Percentiles rank a stretch among this genome's conserved stretches.
phyloP scores from a whole-genome alignment of 2,888 invertebrate species.

The Nymphalis urticae region DNA sequence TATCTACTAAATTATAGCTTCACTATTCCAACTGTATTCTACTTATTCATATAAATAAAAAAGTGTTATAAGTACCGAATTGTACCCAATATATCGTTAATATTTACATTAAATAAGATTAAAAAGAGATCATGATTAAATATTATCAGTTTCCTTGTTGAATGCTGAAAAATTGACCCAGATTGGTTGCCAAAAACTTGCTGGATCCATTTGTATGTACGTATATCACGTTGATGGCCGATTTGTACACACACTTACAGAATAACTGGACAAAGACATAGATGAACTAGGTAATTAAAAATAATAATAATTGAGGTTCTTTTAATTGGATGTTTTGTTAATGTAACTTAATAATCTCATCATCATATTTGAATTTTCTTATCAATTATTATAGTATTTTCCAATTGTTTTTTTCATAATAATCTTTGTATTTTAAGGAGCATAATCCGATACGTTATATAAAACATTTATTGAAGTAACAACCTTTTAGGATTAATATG shows the following conservation, averaged over 20 bases:
- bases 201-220: slow-evolving; percentile 19
- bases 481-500: too few species aligned
- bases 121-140: slow-evolving; percentile 6
- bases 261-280: background rate
- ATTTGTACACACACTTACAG: slow-evolving; percentile 7
- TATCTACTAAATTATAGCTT: too few species aligned
- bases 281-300: background rate
- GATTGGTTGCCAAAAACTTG: slow-evolving; percentile 36
- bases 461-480: too few species aligned
- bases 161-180: slow-evolving; percentile 36
- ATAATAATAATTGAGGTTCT: background rate
- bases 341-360: too few species aligned
- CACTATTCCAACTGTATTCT: too few species aligned
- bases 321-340: too few species aligned
- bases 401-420: too few species aligned
- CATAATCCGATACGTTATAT: too few species aligned
- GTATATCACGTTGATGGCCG: slow-evolving; percentile 15
- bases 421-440: too few species aligned
- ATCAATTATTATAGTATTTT: too few species aligned
- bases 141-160: slow-evolving; percentile 23
- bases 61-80: background rate
- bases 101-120: slow-evolving; percentile 15
- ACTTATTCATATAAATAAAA: background rate
- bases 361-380: too few species aligned
- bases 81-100: background rate